Evolutionary conservation across 2,797 vertebrate species (phyloP), one percentile per base, ranked within the genome.

Genomic region (Lateolabrax maculatus): DNA sequence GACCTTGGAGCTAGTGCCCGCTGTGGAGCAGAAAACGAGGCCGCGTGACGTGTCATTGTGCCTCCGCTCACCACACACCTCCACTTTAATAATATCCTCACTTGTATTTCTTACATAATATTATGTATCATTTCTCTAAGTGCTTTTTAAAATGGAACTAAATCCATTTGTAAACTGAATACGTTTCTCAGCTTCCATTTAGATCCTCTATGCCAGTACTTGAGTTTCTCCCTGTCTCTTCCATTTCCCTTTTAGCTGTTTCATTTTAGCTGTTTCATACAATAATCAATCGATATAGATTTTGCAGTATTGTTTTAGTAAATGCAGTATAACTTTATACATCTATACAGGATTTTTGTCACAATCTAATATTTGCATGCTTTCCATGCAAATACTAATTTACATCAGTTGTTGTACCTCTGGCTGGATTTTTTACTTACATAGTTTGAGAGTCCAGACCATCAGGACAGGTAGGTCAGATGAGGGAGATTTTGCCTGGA

Each of bases 1-100:
- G 97, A 98, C 97, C 97, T 98, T 97, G 96, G 96, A 97, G 96
- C 96, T 94, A 92, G 95, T 95, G 95, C 96, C 95, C 92, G 93
- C 94, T 95, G 95, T 91, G 95, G 95, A 95, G 94, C 53, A 85
- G 72, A 85, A 80, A 87, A 90, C 36, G 56, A 81, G 83, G 84
- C 57, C 37, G 73, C 6, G 53, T 81, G 75, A 87, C 55, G 73
- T 87, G 85, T 89, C 83, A 79, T 80, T 72, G 75, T 90, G 81
- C 80, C 72, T 77, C 57, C 60, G 23, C 77, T 74, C 58, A 43
- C 9, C 67, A 52, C 81, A 71, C 75, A 68, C 66, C 53, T 73
- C 58, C 52, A n/a, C 61, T 85, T 81, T 69, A 63, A 75, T 69
- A 58, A 53, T 71, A 79, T 61, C 68, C 63, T 73, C 74, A 15